Conservation (phyloP, 1,140 invertebrate genomes). For the Triops longicaudatus region DNA sequence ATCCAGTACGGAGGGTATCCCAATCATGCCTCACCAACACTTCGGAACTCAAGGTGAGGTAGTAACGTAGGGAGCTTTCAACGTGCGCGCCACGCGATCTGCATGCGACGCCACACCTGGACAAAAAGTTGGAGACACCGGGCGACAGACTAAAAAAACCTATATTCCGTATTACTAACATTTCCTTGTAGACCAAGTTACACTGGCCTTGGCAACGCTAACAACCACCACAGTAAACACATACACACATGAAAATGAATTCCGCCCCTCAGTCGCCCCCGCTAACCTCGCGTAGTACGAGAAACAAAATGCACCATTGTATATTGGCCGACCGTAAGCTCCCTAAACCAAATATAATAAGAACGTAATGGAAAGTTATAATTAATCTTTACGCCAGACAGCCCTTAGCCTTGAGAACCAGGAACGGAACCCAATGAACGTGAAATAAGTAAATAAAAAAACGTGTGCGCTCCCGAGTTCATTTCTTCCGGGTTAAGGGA, state of each 20-base stretch:
- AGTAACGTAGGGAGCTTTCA: background rate
- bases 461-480: background rate
- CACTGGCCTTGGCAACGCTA: background rate
- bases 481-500: slow-evolving; percentile 5
- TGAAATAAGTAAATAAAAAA: background rate
- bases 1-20: background rate
- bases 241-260: background rate
- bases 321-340: background rate
- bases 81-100: too few relatives aligned
- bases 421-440: background rate
- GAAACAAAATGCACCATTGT: background rate
- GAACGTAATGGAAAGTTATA: background rate
- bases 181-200: background rate
- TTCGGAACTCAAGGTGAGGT: background rate
- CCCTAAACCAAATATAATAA: background rate
- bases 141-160: background rate
- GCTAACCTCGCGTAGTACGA: background rate
- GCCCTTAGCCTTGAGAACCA: background rate
- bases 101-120: background rate
- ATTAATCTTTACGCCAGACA: background rate
- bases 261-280: background rate
- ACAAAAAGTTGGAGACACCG: background rate
- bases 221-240: background rate
- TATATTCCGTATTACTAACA: background rate
- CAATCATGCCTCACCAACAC: background rate